These are phyloP conservation scores for Cossypha niveicapilla DNA, from an alignment of 2,797 vertebrate genomes.

Conservation along the genomic window DNA sequence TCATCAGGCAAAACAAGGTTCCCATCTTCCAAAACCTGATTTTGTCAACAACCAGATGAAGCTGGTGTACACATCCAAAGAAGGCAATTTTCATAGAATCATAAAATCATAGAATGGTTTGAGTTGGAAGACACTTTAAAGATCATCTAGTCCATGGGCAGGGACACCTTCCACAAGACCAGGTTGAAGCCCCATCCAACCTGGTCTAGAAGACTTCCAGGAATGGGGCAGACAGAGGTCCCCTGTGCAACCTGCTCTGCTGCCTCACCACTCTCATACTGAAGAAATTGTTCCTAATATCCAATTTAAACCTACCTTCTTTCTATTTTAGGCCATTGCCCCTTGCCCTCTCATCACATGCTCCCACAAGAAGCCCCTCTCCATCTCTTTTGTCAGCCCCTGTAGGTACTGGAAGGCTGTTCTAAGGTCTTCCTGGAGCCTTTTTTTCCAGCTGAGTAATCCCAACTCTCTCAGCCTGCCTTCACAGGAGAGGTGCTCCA, in stretches of 20 bases:
- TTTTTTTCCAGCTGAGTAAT: background rate
- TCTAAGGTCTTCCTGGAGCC: background rate
- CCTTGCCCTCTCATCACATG: background rate
- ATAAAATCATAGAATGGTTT: background rate
- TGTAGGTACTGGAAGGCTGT: background rate
- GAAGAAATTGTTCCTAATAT: background rate
- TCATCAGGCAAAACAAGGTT: background rate
- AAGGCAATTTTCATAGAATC: background rate
- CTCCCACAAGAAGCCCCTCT: background rate
- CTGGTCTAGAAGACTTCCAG: background rate
- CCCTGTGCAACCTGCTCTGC: background rate
- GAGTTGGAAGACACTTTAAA: background rate
- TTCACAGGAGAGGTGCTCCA: background rate
- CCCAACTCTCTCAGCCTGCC: background rate
- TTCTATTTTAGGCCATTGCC: background rate
- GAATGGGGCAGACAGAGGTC: background rate
- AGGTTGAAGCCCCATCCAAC: background rate
- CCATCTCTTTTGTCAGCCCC: background rate
- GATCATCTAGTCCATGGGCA: background rate
- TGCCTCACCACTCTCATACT: background rate
- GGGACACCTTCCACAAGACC: background rate
- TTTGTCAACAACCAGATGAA: background rate
- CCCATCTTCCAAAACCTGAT: background rate
- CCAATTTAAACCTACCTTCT: background rate
- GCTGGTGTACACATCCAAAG: background rate